Percentiles rank a stretch among this genome's conserved stretches.
Conservation (phyloP, 2,888 invertebrate genomes). For the Patella caerulea region DNA sequence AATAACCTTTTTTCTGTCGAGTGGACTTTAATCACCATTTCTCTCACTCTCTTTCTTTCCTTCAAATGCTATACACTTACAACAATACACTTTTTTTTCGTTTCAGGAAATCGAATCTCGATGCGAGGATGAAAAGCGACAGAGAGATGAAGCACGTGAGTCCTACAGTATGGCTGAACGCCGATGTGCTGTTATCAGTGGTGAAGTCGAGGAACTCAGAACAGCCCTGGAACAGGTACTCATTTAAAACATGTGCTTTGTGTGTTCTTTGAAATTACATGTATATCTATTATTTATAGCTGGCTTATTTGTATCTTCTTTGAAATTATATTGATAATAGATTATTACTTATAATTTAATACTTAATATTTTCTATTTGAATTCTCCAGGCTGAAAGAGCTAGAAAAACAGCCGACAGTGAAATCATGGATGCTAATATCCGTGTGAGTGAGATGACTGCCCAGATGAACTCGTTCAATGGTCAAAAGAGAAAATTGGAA, state of each 20-base stretch:
- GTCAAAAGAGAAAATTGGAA: slow-evolving; percentile 99
- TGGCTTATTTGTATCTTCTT: neutral
- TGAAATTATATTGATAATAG: neutral
- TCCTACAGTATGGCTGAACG: slow-evolving; percentile 97
- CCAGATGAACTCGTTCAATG: slow-evolving; percentile 91
- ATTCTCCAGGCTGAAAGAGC: neutral
- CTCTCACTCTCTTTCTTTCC: no score
- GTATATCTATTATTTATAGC: no score
- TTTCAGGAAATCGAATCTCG: slow-evolving; percentile 85
- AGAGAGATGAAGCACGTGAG: slow-evolving; percentile 97
- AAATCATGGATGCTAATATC: neutral
- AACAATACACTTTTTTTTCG: neutral
- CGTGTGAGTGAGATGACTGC: slow-evolving; percentile 85
- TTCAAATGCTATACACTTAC: no score
- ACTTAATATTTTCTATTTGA: neutral
- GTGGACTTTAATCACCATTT: no score
- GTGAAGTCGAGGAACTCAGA: slow-evolving; percentile 98
- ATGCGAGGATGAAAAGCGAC: slow-evolving; percentile 97
- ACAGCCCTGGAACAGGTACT: slow-evolving; percentile 83
- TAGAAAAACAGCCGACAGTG: neutral
- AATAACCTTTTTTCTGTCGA: no score
- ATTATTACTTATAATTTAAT: neutral
- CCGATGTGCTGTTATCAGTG: slow-evolving; percentile 95
- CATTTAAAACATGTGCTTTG: no score
- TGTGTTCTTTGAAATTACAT: neutral